A percentile compares a stretch with the other conserved stretches of the same genome.
Conservation (phyloP, 2,113 vertebrate species). For the Mugil cephalus region DNA sequence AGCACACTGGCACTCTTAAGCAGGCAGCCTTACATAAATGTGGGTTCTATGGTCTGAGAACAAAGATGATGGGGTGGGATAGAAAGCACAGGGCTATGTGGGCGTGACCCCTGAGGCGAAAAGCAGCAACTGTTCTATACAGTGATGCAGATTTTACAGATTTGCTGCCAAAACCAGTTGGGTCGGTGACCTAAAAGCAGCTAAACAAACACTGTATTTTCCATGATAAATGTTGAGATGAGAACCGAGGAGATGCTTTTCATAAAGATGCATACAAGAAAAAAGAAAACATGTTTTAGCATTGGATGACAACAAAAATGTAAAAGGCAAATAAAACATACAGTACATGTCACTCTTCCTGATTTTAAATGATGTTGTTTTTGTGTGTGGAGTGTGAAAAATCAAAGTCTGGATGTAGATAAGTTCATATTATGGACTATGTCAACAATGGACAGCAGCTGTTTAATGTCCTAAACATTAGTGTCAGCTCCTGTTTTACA, state of each 20-base stretch:
- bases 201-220: not conserved
- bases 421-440: too few relatives aligned
- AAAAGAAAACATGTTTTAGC: not conserved
- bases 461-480: not conserved
- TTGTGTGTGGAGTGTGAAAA: too few relatives aligned
- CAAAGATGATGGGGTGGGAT: slow-evolving; percentile 39
- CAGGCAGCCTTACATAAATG: slow-evolving; percentile 52
- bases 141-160: slow-evolving; percentile 14
- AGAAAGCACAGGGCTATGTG: slow-evolving; percentile 43
- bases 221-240: not conserved
- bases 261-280: not conserved
- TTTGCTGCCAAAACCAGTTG: slow-evolving; percentile 11
- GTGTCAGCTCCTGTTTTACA: not conserved
- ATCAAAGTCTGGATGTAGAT: too few relatives aligned
- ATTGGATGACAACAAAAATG: not conserved
- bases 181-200: slow-evolving; percentile 30
- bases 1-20: slow-evolving; percentile 43
- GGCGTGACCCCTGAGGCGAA: slow-evolving; percentile 62
- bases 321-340: too few relatives aligned
- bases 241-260: not conserved
- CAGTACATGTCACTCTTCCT: too few relatives aligned
- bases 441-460: not conserved
- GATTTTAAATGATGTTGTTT: too few relatives aligned
- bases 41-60: slow-evolving; percentile 39
- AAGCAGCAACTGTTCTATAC: slow-evolving; percentile 19